These are phyloP conservation scores for Bellardia pandia DNA, from an alignment of 2,888 invertebrate genomes.

Conservation along the genomic window DNA sequence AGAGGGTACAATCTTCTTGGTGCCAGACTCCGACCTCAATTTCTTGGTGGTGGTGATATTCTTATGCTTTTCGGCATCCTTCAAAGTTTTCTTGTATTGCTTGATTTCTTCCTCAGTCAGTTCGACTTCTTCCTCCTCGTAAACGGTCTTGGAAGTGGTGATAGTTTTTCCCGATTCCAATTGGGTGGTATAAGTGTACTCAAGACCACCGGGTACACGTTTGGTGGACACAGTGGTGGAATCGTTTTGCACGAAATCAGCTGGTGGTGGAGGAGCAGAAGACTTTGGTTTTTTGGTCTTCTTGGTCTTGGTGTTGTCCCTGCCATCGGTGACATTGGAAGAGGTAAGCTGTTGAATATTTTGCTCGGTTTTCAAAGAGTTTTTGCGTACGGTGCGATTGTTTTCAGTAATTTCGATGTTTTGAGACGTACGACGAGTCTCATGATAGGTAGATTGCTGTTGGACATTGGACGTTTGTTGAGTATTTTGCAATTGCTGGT, in stretches of 20 bases:
- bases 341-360: conserved; percentile 79
- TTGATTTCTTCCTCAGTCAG: conserved; percentile 83
- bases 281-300: conserved; percentile 79
- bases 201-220: conserved; percentile 82
- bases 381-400: conserved; percentile 81
- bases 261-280: conserved; percentile 82
- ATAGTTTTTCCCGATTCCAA: conserved; percentile 82
- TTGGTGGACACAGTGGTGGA: conserved; percentile 81
- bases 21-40: conserved; percentile 82
- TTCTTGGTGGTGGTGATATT: conserved; percentile 82
- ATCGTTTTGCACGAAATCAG: conserved; percentile 81
- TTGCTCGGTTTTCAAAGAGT: conserved; percentile 81
- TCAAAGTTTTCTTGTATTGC: conserved; percentile 82
- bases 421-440: conserved; percentile 80
- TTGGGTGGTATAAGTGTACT: conserved; percentile 82
- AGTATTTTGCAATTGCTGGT: conserved; percentile 74
- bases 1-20: conserved; percentile 83
- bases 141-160: conserved; percentile 83
- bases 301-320: conserved; percentile 79
- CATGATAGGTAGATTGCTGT: conserved; percentile 81
- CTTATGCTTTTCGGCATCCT: conserved; percentile 84
- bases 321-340: conserved; percentile 71
- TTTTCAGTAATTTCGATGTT: conserved; percentile 81
- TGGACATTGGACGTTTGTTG: conserved; percentile 76
- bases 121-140: conserved; percentile 83